phyloP scores from a whole-genome alignment of 2,113 vertebrate species.

The Elephantulus edwardii region DNA sequence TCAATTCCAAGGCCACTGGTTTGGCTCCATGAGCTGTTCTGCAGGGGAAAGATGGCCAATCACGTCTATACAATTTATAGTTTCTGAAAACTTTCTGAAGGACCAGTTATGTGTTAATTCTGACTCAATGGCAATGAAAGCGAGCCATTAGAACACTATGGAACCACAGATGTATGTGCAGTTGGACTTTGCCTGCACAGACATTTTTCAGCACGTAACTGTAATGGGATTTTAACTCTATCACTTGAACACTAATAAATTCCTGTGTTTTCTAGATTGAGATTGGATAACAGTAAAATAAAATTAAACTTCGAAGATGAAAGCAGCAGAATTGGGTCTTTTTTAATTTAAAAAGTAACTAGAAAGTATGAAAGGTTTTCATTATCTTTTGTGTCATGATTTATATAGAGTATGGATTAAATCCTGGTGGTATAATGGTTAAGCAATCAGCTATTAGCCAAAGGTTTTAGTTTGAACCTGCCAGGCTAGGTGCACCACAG shows the following conservation, averaged over 20 bases:
- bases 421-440: background rate
- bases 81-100: too few species aligned
- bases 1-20: too few species aligned
- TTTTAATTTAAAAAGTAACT: slow-evolving; percentile 74
- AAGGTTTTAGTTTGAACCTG: background rate
- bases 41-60: too few species aligned
- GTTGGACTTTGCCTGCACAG: background rate
- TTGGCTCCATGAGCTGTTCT: too few species aligned
- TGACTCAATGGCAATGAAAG: too few species aligned
- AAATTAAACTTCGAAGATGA: slow-evolving; percentile 55
- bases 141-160: background rate
- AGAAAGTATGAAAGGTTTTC: slow-evolving; percentile 81
- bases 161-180: background rate
- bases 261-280: background rate
- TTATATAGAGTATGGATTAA: slow-evolving; percentile 74
- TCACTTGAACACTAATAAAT: slow-evolving; percentile 13
- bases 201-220: background rate
- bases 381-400: slow-evolving; percentile 76
- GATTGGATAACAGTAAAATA: slow-evolving; percentile 15
- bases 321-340: slow-evolving; percentile 24
- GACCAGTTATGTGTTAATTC: too few species aligned
- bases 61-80: too few species aligned
- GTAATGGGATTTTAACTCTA: background rate
- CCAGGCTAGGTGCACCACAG: background rate
- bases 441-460: background rate